Percentiles rank a stretch among this genome's conserved stretches.
phyloP scores from a whole-genome alignment of 2,797 vertebrate genomes.

The Chiroxiphia lanceolata region DNA sequence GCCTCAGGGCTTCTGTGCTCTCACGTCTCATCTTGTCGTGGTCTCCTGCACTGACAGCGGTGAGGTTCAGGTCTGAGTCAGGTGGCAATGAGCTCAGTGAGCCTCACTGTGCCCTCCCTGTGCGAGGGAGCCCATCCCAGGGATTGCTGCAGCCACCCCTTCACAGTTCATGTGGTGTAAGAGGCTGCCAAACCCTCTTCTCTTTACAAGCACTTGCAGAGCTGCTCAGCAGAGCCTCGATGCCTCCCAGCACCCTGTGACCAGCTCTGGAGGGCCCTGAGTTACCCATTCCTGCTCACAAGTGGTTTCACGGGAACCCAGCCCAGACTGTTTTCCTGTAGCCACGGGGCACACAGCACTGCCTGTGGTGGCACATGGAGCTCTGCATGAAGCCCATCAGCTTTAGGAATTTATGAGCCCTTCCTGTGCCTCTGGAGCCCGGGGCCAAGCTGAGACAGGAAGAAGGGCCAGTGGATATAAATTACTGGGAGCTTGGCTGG shows the following conservation, averaged over 20 bases:
- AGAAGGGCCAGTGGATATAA: not conserved
- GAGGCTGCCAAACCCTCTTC: not conserved
- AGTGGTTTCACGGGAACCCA: not conserved
- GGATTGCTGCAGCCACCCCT: not conserved
- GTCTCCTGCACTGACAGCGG: no score
- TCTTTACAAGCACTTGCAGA: not conserved
- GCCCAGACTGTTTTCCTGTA: not conserved
- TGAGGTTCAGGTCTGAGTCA: accelerated
- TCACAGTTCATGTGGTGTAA: accelerated
- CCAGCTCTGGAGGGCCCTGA: not conserved
- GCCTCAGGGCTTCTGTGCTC: not conserved
- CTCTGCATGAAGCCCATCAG: not conserved
- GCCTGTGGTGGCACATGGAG: not conserved
- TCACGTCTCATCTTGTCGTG: accelerated
- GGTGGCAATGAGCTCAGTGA: accelerated
- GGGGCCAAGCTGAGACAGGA: not conserved
- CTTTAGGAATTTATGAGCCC: not conserved
- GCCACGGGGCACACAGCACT: not conserved
- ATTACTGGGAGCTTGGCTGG: not conserved
- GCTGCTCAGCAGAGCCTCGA: not conserved
- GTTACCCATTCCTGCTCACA: not conserved
- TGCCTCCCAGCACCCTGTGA: not conserved
- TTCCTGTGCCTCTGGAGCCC: not conserved
- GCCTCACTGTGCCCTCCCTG: not conserved
- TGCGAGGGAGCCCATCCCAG: no score